Evolutionary conservation across 2,113 vertebrate genomes (phyloP).

Genomic region (Symphodus melops): DNA sequence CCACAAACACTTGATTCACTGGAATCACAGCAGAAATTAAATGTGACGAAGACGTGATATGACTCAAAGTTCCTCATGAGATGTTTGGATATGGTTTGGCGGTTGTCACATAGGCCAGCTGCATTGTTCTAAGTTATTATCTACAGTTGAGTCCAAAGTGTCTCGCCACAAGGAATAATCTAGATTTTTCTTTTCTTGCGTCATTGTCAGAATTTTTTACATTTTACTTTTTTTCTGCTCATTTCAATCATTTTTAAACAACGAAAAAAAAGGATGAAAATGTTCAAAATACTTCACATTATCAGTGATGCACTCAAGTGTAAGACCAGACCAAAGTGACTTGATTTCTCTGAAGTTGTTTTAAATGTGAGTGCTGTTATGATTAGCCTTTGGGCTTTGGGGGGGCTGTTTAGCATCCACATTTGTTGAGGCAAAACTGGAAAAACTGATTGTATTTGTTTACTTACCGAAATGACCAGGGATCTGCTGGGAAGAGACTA

Average conservation of each 20-base stretch:
- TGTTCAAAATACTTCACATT: no score
- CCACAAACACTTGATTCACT: constrained; percentile 17
- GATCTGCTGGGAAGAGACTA: constrained; percentile 31
- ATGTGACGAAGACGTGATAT: constrained; percentile 3
- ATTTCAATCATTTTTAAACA: not conserved
- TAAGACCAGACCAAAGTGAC: not conserved
- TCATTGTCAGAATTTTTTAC: not conserved
- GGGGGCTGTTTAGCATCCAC: constrained; percentile 30
- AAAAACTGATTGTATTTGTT: constrained; percentile 60
- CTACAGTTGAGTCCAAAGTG: not conserved
- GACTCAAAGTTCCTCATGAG: not conserved
- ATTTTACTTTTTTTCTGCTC: not conserved
- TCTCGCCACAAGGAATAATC: not conserved
- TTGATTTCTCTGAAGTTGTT: not conserved
- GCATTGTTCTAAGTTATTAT: not conserved
- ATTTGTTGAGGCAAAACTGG: constrained; percentile 34
- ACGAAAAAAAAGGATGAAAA: no score
- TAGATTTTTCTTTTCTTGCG: no score
- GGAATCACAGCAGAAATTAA: constrained; percentile 10
- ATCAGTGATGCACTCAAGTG: not conserved
- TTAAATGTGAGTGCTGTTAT: not conserved
- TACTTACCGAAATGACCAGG: constrained; percentile 38
- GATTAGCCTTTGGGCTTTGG: constrained; percentile 23
- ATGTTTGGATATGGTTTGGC: not conserved
- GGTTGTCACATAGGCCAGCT: not conserved